Evolutionary conservation across 2,113 vertebrate genomes (phyloP), one percentile per base, ranked within the genome.

Genomic region (Willisornis vidua): DNA sequence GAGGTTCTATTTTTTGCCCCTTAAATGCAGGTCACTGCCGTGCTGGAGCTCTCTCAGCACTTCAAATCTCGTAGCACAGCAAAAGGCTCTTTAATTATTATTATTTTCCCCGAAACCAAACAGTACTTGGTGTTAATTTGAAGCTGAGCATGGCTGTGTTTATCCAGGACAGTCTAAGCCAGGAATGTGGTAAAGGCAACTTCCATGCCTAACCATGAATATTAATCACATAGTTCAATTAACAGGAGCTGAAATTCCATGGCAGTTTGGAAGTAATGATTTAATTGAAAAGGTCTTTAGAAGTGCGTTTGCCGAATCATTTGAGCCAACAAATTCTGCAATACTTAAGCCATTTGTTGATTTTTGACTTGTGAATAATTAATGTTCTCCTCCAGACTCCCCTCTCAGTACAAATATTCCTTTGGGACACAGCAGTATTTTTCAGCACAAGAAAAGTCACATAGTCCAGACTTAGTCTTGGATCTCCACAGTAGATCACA

Each of bases 281-380:
- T 96, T 93, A 97, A 95, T 97, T 88, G 88, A 46, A 94, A 96
- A 68, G 70, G 67, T 87, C 84, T 92, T 91, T 49, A 55, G 25
- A 62, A 62, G 85, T 48, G 4, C 52, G 33, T 93, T 91, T 95
- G 93, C 68, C 2, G 8, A 82, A 67, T 94, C 65, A 37, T 72
- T 70, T 96, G 95, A 92, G 55, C 65, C 75, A 96, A 81, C 62
- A 31, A 49, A 46, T 65, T 54, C 91, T 87, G 93, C 77, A 89
- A 23, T 76, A 43, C 94, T 94, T 94, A 72, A 84, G 82, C 85
- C 90, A 84, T 96, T 91, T 95, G 95, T 97, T 97, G 91, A 55
- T 93, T 96, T 97, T 96, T 78, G 86, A 59, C 93, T 93, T 82
- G 94, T 95, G 91, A 89, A 92, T 94, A 81, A 91, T 97, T 95